Evolutionary conservation across 2,113 vertebrate species (phyloP), one percentile per base, ranked within the genome.

Genomic region (Chelonoidis abingdonii): DNA sequence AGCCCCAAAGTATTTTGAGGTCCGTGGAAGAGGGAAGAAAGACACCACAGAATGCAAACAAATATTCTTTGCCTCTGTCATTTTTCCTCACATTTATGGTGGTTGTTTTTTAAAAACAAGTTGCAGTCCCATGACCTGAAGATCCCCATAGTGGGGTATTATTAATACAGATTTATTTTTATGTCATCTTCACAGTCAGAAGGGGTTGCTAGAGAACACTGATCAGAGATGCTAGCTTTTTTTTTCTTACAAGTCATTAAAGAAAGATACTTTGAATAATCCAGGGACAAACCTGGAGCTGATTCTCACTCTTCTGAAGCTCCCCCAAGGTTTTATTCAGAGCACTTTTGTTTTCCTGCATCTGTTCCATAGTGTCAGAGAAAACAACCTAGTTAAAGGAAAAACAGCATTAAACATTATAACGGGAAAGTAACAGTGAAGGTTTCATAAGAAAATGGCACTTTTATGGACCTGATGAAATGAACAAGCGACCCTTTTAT

Each of bases 261-360:
- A 56, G 47, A 53, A 84, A 94, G 9, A 69, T 83, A 10, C 24
- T 90, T 25, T 82, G 27, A 85, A 83, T 65, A 2, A 80, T 4
- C 35, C 65, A 85, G 19, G 10, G 86, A 95, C 94, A 84, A 89
- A 98, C 96, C 96, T 96, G 82, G 62, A 96, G 4, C 65, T 88
- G 91, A 84, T 84, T 12, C 62, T 95, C 25, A 0, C 3, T 41
- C 75, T 72, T 2, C 89, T 81, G 49, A 87, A 98, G 92, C 13
- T 89, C 35, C 87, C 80, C 25, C 1, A 97, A 44, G 21, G 79
- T 10, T 0, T 29, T 21, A 80, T 6, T 21, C 75, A 96, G 19
- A 35, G 35, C 1, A 0, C 1, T 82, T 94, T 35, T 52, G 10
- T 0, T 6, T 69, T 80, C 1, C 72, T 89, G 29, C 72, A 96